These are phyloP conservation scores for Paramuricea clavata DNA, from an alignment of 92 coral and sea anemone species.

Conservation along the genomic window DNA sequence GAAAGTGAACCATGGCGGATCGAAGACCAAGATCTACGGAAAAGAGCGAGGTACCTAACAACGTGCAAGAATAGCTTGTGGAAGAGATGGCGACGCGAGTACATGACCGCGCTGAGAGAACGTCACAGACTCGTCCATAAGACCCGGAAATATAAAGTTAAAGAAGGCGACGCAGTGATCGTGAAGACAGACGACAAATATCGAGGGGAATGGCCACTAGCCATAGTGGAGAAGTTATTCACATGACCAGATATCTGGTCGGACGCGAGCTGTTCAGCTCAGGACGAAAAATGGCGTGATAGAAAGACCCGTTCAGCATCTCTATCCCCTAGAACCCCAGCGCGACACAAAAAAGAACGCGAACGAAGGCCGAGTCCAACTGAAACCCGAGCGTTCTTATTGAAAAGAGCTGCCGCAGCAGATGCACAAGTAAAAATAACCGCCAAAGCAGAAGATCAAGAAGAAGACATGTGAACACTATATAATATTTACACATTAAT, in stretches of 20 bases:
- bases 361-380: too few relatives aligned
- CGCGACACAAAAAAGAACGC: constrained; percentile 2
- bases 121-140: too few relatives aligned
- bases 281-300: too few relatives aligned
- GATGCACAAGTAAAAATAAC: background rate
- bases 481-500: background rate
- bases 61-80: too few relatives aligned
- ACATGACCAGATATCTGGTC: constrained; percentile 59
- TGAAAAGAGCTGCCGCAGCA: too few relatives aligned
- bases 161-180: constrained; percentile 42
- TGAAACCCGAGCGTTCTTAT: background rate
- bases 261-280: too few relatives aligned
- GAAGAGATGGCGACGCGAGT: too few relatives aligned
- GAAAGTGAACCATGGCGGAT: too few relatives aligned
- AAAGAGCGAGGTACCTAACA: constrained; percentile 17
- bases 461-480: too few relatives aligned
- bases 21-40: constrained; percentile 33
- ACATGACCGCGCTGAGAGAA: too few relatives aligned
- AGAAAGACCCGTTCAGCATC: constrained; percentile 33
- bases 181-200: constrained; percentile 51
- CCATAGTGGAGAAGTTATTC: constrained; percentile 21
- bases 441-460: constrained; percentile 23
- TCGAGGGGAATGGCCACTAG: too few relatives aligned
- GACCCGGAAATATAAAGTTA: constrained; percentile 12
- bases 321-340: constrained; percentile 46